Conservation (phyloP, 2,113 vertebrate species). For the Phyllopteryx taeniolatus region DNA sequence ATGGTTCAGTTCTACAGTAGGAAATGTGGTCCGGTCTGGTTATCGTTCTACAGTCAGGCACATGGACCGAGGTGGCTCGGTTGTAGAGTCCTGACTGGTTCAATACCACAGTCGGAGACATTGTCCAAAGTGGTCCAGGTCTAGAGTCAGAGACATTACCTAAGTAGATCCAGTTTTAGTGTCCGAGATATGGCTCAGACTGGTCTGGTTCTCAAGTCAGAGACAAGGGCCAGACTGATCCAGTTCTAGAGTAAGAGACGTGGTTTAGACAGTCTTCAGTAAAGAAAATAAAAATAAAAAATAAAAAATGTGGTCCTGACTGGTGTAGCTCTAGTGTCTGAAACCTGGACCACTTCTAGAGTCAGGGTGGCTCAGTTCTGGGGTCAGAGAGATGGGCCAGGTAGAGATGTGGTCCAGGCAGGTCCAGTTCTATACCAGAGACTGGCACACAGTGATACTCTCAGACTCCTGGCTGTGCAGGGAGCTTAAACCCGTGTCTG, state of each 20-base stretch:
- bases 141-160: no score
- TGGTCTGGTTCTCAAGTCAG: neutral
- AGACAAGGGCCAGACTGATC: neutral
- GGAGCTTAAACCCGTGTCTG: slow-evolving; percentile 92
- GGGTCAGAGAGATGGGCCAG: neutral
- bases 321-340: neutral
- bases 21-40: neutral
- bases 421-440: slow-evolving; percentile 77
- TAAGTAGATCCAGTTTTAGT: no score
- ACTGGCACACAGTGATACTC: slow-evolving; percentile 82
- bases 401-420: neutral
- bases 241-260: neutral
- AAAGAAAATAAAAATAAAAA: no score
- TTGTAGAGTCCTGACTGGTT: neutral
- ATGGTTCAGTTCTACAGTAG: neutral
- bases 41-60: neutral
- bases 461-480: slow-evolving; percentile 97
- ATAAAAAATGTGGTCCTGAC: neutral
- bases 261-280: no score
- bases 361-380: neutral
- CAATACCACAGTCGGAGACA: neutral
- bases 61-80: neutral
- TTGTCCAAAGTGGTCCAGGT: neutral
- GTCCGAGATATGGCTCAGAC: no score
- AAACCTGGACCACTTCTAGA: neutral